Evolutionary conservation across 2,113 vertebrate species (phyloP), one percentile per base, ranked within the genome.

Genomic region (Pterophyllum scalare): DNA sequence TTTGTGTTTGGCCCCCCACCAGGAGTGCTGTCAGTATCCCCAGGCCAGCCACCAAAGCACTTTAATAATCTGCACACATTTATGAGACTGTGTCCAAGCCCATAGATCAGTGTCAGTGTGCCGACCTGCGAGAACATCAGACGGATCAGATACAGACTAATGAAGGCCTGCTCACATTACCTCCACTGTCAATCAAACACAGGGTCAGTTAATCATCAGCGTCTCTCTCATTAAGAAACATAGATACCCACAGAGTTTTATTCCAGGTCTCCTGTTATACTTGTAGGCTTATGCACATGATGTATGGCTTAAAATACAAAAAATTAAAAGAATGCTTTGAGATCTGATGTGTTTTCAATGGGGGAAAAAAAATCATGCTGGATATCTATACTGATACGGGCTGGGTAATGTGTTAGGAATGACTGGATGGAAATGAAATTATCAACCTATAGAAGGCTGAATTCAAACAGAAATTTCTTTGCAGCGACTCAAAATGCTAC

Each of bases 131-230:
- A 80, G 81, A 79, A 75, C 35, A 87, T 85, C 65, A 74, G 72
- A 40, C 59, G 24, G 64, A 88, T 88, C 81, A 80, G 87, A 86
- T 88, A 76, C 77, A 12, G 67, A 77, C 87, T 91, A 88, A 92
- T 89, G 91, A 91, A 88, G 91, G 81, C 75, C 87, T 22, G 81
- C 87, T 85, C 89, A 13, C 79, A 87, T 93, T 89, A 91, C 70
- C 81, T 54, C 82, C 76, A 3, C 81, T 11, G 91, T 90, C 91
- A 83, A 78, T 92, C 91, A 92, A 52, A 82, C 77, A 3, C 24
- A 28, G 70, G 56, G 46, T 46, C 22, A 79, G 77, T 86, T 91
- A 84, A 91, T 92, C 88, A 84, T 40, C 79, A 31, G 76, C 85
- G 33, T 85, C 75, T 38, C 79, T 59, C 76, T 77, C 80, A 80